phyloP scores from a whole-genome alignment of 2,888 invertebrate species.

The Sericinus montela region DNA sequence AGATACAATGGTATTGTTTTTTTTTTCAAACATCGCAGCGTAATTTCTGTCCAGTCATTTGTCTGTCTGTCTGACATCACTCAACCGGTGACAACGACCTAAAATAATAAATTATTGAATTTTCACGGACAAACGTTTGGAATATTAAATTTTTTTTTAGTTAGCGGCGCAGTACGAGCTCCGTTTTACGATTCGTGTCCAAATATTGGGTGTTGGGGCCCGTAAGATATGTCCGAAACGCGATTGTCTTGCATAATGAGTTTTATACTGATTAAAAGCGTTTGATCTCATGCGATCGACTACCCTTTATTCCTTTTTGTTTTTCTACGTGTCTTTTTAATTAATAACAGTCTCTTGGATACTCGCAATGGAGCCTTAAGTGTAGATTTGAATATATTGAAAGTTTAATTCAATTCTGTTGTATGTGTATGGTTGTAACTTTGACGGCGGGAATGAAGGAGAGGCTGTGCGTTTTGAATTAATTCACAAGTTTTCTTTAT shows the following conservation, averaged over 20 bases:
- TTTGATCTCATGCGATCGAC: neutral
- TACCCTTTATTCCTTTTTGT: neutral
- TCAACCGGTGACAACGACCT: slow-evolving; percentile 64
- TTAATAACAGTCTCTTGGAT: neutral
- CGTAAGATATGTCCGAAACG: slow-evolving; percentile 17
- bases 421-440: too few species aligned
- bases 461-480: too few species aligned
- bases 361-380: neutral
- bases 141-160: slow-evolving; percentile 32
- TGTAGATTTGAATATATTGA: too few species aligned
- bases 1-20: slow-evolving; percentile 55
- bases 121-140: slow-evolving; percentile 39
- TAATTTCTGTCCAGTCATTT: slow-evolving; percentile 52
- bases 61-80: slow-evolving; percentile 64
- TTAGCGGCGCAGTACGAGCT: slow-evolving; percentile 24
- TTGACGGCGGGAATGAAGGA: too few species aligned
- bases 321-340: neutral
- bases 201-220: slow-evolving; percentile 24
- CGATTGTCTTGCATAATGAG: slow-evolving; percentile 18
- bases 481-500: too few species aligned
- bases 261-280: slow-evolving; percentile 5
- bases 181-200: slow-evolving; percentile 27
- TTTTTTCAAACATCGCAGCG: slow-evolving; percentile 28
- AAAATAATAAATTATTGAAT: slow-evolving; percentile 63
- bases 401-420: too few species aligned